Evolutionary conservation across 2,888 invertebrate species (phyloP).

Genomic region (Drosophila fulvimacula): DNA sequence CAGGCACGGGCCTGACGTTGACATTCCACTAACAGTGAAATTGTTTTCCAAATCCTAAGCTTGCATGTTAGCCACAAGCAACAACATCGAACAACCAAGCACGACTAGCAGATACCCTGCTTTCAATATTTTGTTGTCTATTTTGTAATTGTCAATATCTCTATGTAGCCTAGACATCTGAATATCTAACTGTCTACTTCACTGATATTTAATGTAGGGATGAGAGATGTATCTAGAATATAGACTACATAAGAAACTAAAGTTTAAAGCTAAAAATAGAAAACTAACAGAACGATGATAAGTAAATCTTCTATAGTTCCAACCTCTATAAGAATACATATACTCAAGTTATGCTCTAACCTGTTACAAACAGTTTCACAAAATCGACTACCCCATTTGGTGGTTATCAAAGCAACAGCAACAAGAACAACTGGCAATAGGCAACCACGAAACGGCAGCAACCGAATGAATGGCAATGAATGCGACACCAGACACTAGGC

Average conservation of each 20-base stretch:
- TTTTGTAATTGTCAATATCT: not conserved
- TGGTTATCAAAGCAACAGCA: not conserved
- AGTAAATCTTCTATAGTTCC: not conserved
- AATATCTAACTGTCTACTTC: too few species aligned
- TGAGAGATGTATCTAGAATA: not conserved
- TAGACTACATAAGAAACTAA: not conserved
- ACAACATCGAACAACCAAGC: constrained; percentile 20
- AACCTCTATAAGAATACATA: not conserved
- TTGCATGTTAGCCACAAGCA: constrained; percentile 72
- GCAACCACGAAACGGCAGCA: constrained; percentile 69
- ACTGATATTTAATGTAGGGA: too few species aligned
- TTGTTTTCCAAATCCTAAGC: constrained; percentile 79
- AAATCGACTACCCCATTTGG: not conserved
- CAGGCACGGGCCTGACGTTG: constrained; percentile 63
- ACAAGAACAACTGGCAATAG: constrained; percentile 31
- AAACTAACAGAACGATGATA: too few species aligned
- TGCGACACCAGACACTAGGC: constrained; percentile 74
- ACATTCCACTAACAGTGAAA: constrained; percentile 78
- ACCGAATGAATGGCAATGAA: constrained; percentile 78
- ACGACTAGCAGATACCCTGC: constrained; percentile 6
- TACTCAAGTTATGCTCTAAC: not conserved
- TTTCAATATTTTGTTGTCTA: not conserved
- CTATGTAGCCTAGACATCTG: not conserved
- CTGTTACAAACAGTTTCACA: not conserved
- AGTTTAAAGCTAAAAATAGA: too few species aligned